These are phyloP conservation scores for Promerops cafer DNA, from an alignment of 2,113 vertebrate genomes.

Conservation along the genomic window DNA sequence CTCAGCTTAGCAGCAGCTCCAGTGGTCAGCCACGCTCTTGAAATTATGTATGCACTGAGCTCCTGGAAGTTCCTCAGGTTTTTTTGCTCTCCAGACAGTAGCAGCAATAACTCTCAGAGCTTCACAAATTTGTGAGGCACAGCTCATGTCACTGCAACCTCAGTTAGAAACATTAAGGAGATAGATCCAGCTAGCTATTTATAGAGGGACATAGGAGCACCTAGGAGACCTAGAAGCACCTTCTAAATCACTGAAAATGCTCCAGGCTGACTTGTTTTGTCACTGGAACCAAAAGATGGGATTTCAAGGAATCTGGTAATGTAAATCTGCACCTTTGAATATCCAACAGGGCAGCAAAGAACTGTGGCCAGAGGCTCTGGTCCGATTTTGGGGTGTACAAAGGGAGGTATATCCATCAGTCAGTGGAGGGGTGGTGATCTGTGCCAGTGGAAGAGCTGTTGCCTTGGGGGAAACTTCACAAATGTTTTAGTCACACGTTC, in stretches of 20 bases:
- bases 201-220: background rate
- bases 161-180: background rate
- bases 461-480: background rate
- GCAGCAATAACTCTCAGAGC: background rate
- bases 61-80: background rate
- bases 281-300: background rate
- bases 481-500: background rate
- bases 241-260: background rate
- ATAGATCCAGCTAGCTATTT: background rate
- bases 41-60: background rate
- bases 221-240: background rate
- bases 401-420: background rate
- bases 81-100: background rate
- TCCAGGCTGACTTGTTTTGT: background rate
- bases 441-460: background rate
- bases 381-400: background rate
- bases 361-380: background rate
- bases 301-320: background rate
- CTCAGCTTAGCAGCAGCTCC: background rate
- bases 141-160: background rate
- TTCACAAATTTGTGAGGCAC: background rate
- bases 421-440: background rate
- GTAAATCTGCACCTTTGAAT: background rate
- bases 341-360: background rate
- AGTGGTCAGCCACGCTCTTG: background rate